These are phyloP conservation scores for Anastatus disparis DNA, from an alignment of 1,140 invertebrate species.

Conservation along the genomic window DNA sequence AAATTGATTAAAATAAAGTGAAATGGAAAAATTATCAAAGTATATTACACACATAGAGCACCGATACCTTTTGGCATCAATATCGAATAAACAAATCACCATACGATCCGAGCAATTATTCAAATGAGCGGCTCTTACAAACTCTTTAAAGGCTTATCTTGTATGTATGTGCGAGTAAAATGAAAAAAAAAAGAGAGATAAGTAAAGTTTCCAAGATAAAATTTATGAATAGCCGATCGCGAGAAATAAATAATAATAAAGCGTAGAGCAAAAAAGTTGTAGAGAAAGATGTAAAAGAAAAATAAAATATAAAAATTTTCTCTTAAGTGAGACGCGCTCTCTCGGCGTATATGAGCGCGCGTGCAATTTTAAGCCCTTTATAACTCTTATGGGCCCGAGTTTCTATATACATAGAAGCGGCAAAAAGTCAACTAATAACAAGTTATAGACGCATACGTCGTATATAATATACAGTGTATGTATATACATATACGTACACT, in stretches of 20 bases:
- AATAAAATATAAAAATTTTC: no score
- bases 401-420: background rate
- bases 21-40: no score
- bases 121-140: background rate
- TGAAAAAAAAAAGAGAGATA: no score
- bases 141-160: background rate
- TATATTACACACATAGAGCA: background rate
- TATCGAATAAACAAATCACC: conserved; percentile 18
- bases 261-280: no score
- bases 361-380: conserved; percentile 3
- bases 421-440: conserved; percentile 10
- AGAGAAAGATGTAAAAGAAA: no score
- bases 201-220: no score
- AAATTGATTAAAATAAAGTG: conserved; percentile 13
- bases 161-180: no score
- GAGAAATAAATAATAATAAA: conserved; percentile 26
- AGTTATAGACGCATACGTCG: conserved; percentile 17
- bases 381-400: background rate
- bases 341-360: no score
- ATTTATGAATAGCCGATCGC: conserved; percentile 10
- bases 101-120: conserved; percentile 15
- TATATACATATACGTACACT: background rate
- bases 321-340: conserved; percentile 6
- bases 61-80: background rate
- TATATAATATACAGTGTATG: no score